Percentiles rank a stretch among this genome's conserved stretches.
Evolutionary conservation across 2,113 vertebrate species (phyloP).

Genomic region (Antigone vipio): DNA sequence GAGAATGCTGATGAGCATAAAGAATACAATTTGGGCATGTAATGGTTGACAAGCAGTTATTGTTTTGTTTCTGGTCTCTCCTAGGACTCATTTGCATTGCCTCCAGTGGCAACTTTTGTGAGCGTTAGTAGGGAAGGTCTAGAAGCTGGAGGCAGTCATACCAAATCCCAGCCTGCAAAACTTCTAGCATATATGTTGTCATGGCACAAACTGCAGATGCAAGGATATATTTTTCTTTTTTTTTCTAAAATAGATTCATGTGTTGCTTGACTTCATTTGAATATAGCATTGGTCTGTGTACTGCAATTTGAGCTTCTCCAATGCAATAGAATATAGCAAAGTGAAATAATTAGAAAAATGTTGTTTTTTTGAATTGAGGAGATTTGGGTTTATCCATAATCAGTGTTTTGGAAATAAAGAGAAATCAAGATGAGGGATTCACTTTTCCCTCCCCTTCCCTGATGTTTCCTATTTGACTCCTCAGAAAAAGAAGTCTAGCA

Average conservation of each 20-base stretch:
- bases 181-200: background rate
- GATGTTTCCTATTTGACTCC: background rate
- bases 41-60: conserved; percentile 55
- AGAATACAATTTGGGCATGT: conserved; percentile 58
- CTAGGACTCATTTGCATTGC: conserved; percentile 59
- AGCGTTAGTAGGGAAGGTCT: conserved; percentile 26
- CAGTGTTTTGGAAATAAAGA: background rate
- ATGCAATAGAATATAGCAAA: background rate
- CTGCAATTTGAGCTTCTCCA: background rate
- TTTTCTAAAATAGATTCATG: background rate
- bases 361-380: background rate
- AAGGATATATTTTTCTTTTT: background rate
- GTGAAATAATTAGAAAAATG: background rate
- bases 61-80: conserved; percentile 62
- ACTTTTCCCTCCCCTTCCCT: background rate
- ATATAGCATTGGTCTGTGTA: background rate
- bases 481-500: background rate
- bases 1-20: conserved; percentile 54
- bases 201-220: background rate
- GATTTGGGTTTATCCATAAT: background rate
- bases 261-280: background rate
- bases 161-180: conserved; percentile 20
- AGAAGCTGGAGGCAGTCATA: conserved; percentile 23
- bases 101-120: conserved; percentile 50
- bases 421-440: background rate